A percentile compares a stretch with the other conserved stretches of the same genome.
phyloP scores from a whole-genome alignment of 2,888 invertebrate genomes.

The Callosobruchus maculatus region DNA sequence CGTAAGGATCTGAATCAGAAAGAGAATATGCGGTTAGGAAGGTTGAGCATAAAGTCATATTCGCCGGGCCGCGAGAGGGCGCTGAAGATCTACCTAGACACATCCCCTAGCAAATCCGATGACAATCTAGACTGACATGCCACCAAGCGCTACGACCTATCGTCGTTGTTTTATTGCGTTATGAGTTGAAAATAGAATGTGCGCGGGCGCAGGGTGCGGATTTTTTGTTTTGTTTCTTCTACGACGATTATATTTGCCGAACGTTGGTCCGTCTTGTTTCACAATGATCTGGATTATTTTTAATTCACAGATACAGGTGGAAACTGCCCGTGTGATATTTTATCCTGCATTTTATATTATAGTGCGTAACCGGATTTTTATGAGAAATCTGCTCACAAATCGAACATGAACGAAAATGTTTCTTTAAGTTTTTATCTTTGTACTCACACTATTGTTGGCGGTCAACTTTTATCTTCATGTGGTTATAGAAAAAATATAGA shows the following conservation, averaged over 20 bases:
- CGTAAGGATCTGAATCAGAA: conserved; percentile 58
- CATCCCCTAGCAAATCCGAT: conserved; percentile 46
- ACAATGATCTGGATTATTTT: background rate
- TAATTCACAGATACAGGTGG: no score
- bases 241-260: background rate
- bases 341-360: no score
- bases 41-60: conserved; percentile 47
- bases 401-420: no score
- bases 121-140: conserved; percentile 46
- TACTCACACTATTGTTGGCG: no score
- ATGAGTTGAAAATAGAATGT: conserved; percentile 30
- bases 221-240: background rate
- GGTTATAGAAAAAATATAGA: no score
- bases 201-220: background rate
- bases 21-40: conserved; percentile 56
- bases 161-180: conserved; percentile 40
- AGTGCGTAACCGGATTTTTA: no score
- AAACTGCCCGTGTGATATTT: no score
- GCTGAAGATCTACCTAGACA: conserved; percentile 69
- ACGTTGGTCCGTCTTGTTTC: background rate
- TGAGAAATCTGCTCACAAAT: no score
- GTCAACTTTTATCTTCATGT: no score
- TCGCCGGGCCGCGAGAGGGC: conserved; percentile 67
- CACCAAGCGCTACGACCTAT: conserved; percentile 32
- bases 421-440: no score